Percentiles rank a stretch among this genome's conserved stretches.
These are phyloP conservation scores for Helicolenus hilgendorfi DNA, from an alignment of 2,797 vertebrate species.

Conservation along the genomic window DNA sequence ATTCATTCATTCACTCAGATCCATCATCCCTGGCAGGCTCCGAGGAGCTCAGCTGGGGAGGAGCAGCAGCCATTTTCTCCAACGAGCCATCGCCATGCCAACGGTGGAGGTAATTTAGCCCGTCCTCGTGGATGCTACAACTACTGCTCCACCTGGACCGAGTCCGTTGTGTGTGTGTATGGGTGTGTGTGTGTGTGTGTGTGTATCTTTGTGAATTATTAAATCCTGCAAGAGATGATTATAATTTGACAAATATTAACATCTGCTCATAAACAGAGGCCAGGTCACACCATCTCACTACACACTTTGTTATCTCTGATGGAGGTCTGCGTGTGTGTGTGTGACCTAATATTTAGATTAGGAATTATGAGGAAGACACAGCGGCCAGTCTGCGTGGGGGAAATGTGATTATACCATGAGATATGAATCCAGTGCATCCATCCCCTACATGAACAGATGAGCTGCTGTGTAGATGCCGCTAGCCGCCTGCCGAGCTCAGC, in stretches of 20 bases:
- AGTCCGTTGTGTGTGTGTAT: neutral
- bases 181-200: conserved; percentile 13
- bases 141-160: conserved; percentile 49
- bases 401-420: conserved; percentile 66
- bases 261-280: conserved; percentile 79
- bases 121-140: conserved; percentile 22
- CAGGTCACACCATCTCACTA: conserved; percentile 52
- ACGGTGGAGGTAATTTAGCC: conserved; percentile 65
- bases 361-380: conserved; percentile 62
- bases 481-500: conserved; percentile 3
- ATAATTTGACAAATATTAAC: conserved; percentile 80
- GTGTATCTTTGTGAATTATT: conserved; percentile 43
- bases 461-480: conserved; percentile 29
- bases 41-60: conserved; percentile 76
- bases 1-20: conserved; percentile 73
- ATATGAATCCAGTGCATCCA: conserved; percentile 63
- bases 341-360: conserved; percentile 69
- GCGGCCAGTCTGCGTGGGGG: conserved; percentile 44
- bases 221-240: conserved; percentile 58
- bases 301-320: conserved; percentile 54
- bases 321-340: conserved; percentile 27
- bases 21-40: conserved; percentile 68
- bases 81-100: conserved; percentile 75
- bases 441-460: conserved; percentile 61
- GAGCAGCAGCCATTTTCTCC: conserved; percentile 72